Percentiles rank a stretch among this genome's conserved stretches.
These are phyloP conservation scores for Argentina silus DNA, from an alignment of 2,797 vertebrate genomes.

Conservation along the genomic window DNA sequence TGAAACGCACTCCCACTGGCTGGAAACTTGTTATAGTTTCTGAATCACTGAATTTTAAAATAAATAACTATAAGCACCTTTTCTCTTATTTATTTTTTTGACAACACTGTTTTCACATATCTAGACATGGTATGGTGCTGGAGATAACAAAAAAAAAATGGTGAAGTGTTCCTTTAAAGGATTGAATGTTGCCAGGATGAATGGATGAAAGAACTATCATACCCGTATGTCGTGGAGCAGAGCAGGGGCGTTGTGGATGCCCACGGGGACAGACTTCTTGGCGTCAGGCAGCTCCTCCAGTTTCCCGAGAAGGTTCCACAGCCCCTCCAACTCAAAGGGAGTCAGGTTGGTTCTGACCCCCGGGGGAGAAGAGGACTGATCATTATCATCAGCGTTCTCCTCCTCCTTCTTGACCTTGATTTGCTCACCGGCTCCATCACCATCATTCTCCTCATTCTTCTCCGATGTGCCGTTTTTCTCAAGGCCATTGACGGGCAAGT, in stretches of 20 bases:
- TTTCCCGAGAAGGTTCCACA: constrained; percentile 92
- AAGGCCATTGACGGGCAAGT: constrained; percentile 58
- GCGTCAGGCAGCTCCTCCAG: constrained; percentile 90
- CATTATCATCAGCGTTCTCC: constrained; percentile 4
- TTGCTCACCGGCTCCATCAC: constrained; percentile 58
- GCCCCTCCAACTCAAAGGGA: constrained; percentile 92
- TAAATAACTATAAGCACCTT: too few relatives aligned
- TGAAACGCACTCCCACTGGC: too few relatives aligned
- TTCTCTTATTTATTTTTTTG: too few relatives aligned
- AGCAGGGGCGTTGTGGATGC: constrained; percentile 87
- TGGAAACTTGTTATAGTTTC: too few relatives aligned
- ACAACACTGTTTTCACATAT: too few relatives aligned
- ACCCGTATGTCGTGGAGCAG: constrained; percentile 92
- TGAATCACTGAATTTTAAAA: too few relatives aligned
- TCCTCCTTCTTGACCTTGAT: constrained; percentile 27
- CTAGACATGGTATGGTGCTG: too few relatives aligned
- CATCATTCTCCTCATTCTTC: constrained; percentile 18
- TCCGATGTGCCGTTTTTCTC: constrained; percentile 40
- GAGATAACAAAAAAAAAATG: too few relatives aligned
- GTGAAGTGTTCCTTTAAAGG: too few relatives aligned
- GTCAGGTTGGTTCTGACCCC: constrained; percentile 77
- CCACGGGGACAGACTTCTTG: constrained; percentile 94
- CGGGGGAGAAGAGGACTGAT: constrained; percentile 11
- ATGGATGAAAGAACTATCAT: constrained; percentile 18
- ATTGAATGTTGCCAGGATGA: too few relatives aligned